A percentile compares a stretch with the other conserved stretches of the same genome.
phyloP scores from a whole-genome alignment of 2,797 vertebrate genomes.

The Diplodus puntazzo region DNA sequence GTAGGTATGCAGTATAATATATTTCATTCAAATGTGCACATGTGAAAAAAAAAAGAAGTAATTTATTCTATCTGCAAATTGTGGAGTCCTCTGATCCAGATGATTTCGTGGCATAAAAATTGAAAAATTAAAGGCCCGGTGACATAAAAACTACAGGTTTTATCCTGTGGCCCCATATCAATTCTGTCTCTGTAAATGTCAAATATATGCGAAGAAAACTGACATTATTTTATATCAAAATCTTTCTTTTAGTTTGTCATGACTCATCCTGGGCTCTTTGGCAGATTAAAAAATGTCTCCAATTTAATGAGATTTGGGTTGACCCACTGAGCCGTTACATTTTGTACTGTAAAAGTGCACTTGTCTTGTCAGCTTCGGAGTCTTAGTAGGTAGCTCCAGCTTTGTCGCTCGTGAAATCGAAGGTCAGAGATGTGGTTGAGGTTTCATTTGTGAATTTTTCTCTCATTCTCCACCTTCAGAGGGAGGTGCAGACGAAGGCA shows the following conservation, averaged over 20 bases:
- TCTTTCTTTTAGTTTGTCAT: background rate
- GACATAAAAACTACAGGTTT: background rate
- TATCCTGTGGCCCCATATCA: background rate
- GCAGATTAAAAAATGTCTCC: conserved; percentile 17
- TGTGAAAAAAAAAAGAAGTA: no score
- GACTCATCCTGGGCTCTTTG: conserved; percentile 1
- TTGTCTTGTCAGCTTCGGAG: background rate
- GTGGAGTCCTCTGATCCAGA: no score
- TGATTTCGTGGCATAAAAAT: no score
- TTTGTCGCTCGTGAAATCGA: background rate
- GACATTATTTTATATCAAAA: background rate
- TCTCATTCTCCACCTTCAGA: background rate
- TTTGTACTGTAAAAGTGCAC: background rate
- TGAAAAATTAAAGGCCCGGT: background rate
- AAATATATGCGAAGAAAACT: background rate
- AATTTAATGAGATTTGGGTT: conserved; percentile 36
- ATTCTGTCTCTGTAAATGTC: background rate
- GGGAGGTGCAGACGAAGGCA: no score
- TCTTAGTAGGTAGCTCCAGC: background rate
- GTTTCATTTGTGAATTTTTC: conserved; percentile 4
- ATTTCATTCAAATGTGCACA: background rate
- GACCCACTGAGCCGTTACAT: conserved; percentile 1
- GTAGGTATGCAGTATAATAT: background rate
- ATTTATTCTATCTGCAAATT: no score
- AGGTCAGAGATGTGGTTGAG: background rate